These are phyloP conservation scores for Adineta ricciae DNA, from an alignment of 2,888 invertebrate species.

Conservation along the genomic window DNA sequence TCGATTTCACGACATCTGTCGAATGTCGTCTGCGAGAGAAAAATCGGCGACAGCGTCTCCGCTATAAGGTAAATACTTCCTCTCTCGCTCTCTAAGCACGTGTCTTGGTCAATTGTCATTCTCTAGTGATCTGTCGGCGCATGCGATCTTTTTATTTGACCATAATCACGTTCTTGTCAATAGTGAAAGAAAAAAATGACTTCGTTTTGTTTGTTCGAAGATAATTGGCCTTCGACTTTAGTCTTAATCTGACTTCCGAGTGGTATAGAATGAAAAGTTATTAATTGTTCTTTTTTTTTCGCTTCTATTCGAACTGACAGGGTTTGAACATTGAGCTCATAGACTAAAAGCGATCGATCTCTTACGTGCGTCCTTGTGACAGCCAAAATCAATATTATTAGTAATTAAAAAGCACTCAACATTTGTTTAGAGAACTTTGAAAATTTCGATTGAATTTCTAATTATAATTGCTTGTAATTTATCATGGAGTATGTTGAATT, in stretches of 20 bases:
- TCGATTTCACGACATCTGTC: no score
- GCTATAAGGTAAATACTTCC: neutral
- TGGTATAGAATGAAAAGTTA: neutral
- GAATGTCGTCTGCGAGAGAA: no score
- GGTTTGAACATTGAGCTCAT: neutral
- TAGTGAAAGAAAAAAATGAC: neutral
- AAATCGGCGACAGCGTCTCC: neutral
- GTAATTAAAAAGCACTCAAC: neutral
- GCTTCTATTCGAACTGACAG: neutral
- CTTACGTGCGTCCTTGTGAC: no score
- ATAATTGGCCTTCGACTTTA: neutral
- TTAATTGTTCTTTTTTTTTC: neutral
- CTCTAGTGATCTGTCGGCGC: neutral
- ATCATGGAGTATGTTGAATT: neutral
- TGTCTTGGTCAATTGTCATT: neutral
- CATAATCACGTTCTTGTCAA: constrained; percentile 1
- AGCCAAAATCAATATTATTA: neutral
- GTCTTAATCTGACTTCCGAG: neutral
- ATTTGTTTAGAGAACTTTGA: neutral
- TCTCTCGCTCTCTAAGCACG: neutral
- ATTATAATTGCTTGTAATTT: neutral
- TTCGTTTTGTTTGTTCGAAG: neutral
- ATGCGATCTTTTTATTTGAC: neutral
- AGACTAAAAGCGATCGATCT: neutral
- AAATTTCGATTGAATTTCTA: neutral